Conservation (phyloP, 1,140 invertebrate genomes). For the Drosophila nigromelanica region DNA sequence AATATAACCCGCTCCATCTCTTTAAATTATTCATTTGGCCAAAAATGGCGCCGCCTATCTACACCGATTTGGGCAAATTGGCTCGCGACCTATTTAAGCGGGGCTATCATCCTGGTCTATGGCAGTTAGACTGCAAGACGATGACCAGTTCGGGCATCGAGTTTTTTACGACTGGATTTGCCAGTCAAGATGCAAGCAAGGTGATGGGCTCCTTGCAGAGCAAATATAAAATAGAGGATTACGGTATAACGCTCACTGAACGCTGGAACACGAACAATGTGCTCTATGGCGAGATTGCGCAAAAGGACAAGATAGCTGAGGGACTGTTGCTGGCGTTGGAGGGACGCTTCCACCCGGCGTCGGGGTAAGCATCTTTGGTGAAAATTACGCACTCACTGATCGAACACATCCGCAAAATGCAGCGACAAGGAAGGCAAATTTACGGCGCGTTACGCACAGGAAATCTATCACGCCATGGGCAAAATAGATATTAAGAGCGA, state of each 20-base stretch:
- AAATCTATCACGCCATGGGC: conserved; percentile 37
- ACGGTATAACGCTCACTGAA: conserved; percentile 58
- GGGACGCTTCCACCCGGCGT: conserved; percentile 45
- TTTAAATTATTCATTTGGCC: conserved; percentile 38
- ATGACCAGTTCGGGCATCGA: conserved; percentile 57
- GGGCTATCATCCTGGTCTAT: conserved; percentile 66
- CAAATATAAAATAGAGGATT: conserved; percentile 65
- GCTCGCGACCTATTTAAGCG: conserved; percentile 60
- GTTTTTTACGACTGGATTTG: conserved; percentile 53
- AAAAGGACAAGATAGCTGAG: conserved; percentile 57
- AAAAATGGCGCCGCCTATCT: conserved; percentile 50
- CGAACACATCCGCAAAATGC: not conserved
- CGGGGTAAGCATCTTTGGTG: conserved; percentile 29
- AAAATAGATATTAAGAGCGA: conserved; percentile 31
- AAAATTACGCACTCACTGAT: not conserved
- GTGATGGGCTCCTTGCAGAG: conserved; percentile 60
- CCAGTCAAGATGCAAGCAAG: conserved; percentile 57
- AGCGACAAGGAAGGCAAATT: conserved; percentile 50
- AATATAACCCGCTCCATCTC: conserved; percentile 24
- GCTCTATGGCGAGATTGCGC: conserved; percentile 62
- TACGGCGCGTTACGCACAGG: conserved; percentile 46
- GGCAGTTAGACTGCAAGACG: conserved; percentile 65
- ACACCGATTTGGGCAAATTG: conserved; percentile 59
- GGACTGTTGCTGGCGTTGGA: conserved; percentile 57
- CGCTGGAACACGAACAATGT: conserved; percentile 65